Conservation (phyloP, 2,113 vertebrate genomes). For the Pedetes capensis region DNA sequence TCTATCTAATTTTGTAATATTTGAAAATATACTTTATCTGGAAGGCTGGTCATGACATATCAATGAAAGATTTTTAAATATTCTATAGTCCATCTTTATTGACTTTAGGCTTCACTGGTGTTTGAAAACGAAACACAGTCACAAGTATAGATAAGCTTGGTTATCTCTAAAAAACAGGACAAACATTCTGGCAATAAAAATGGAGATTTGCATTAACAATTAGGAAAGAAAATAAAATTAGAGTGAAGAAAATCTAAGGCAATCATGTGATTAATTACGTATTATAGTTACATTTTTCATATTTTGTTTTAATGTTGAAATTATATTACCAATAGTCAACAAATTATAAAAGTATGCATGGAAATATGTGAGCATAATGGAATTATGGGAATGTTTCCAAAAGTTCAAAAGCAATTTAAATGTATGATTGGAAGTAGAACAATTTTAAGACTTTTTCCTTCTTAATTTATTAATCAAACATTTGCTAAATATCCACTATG, state of each 20-base stretch:
- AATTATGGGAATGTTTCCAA: not conserved
- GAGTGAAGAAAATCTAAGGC: not conserved
- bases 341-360: not conserved
- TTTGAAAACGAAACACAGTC: not conserved
- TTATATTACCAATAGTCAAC: not conserved
- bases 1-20: not conserved
- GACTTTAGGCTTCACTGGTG: not conserved
- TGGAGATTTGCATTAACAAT: not conserved
- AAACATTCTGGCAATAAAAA: not conserved
- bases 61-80: not conserved
- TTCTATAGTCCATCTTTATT: not conserved
- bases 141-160: not conserved
- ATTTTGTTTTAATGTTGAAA: not conserved
- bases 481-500: not conserved
- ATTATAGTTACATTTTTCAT: not conserved
- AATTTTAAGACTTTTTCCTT: not conserved
- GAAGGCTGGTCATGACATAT: not conserved
- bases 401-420: not conserved
- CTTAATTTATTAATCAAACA: not conserved
- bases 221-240: not conserved
- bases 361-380: not conserved
- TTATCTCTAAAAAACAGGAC: not conserved
- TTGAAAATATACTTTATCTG: not conserved
- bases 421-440: not conserved
- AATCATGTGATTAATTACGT: not conserved